Evolutionary conservation across 2,797 vertebrate species (phyloP), one percentile per base, ranked within the genome.

Genomic region (Sebastes hubbsi): DNA sequence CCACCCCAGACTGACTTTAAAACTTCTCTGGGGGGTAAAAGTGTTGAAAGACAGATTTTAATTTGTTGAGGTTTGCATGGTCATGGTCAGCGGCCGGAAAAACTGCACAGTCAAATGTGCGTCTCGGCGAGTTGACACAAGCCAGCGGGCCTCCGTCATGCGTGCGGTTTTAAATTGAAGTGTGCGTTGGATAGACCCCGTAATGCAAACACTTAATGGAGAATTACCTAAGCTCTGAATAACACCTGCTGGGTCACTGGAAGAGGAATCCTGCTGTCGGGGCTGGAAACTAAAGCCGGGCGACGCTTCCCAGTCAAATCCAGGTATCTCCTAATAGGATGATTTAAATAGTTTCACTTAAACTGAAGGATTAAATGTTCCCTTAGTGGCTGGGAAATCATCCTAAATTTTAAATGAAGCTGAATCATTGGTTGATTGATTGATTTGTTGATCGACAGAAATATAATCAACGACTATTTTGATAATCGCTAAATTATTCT

Each of bases 41-140:
- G 29, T 55, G 46, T 6, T 20, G 55, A 60, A 25, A 77, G 72
- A 12, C 55, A 3, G 54, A 58, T 62, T 62, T 29, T 56, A 59
- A 87, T 87, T 81, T 83, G 76, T 72, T 49, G 59, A 67, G 71
- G 38, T 86, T 80, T 85, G 83, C 83, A 70, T 30, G 69, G 80
- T 89, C 81, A 69, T 27, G 78, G 75, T 46, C 88, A 78, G 79
- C 49, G 69, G 73, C 67, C 66, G 68, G 78, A 71, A 82, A 90
- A 91, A 83, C 38, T 86, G 84, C 75, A 74, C 72, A 38, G 87
- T 90, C 87, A 86, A 56, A 83, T 67, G 22, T 68, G 78, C 42
- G 67, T 62, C 78, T 88, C 58, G 24, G 86, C 38, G 36, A 77
- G 78, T 62, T 49, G 80, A 86, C 82, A 56, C 72, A 38, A 82